Evolutionary conservation across 2,797 vertebrate genomes (phyloP), one percentile per base, ranked within the genome.

Genomic region (Megalops cyprinoides): DNA sequence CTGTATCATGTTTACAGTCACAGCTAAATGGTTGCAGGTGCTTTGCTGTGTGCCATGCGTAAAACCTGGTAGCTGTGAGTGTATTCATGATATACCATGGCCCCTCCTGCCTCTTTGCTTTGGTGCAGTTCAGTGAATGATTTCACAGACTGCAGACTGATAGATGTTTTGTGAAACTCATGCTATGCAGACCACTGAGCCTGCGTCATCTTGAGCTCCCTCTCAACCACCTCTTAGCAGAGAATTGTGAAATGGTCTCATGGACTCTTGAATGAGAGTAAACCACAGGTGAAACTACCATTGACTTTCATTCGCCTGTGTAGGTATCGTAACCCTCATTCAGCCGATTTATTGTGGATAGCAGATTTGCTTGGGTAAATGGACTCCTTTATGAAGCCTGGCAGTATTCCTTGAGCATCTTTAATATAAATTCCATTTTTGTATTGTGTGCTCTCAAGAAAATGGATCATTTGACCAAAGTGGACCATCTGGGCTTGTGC

Each of bases 361-460:
- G 28, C 39, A 34, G 34, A 28, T 67, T 67, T 67, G 62, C 39
- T 67, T 37, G 62, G 62, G 67, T 34, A 67, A 67, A 67, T 44
- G 39, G 31, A 7, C 28, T 37, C 2, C 62, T 34, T 65, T 18
- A 3, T 37, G 62, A 37, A n/a, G 67, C 39, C 2, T 44, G 39
- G 67, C 67, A 42, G 67, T 42, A 71, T 71, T 69, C 34, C n/a
- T 20, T 10, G 67, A 42, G 23, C n/a, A 20, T 7, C 23, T 71
- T 71, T n/a, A 44, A 12, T 5, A 44, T 71, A 71, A 12, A 44
- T 44, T 71, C 34, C n/a, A 69, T 0, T 14, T 44, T 44, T 65
- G 14, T 65, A 37, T 18, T 62, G 62, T 58, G 55, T n/a, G n/a
- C 62, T 37, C 31, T 65, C 62, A 37, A 71, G 23, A 10, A 71